Percentiles rank a stretch among this genome's conserved stretches.
phyloP scores from a whole-genome alignment of 2,888 invertebrate species.

The Phaedon cochleariae region DNA sequence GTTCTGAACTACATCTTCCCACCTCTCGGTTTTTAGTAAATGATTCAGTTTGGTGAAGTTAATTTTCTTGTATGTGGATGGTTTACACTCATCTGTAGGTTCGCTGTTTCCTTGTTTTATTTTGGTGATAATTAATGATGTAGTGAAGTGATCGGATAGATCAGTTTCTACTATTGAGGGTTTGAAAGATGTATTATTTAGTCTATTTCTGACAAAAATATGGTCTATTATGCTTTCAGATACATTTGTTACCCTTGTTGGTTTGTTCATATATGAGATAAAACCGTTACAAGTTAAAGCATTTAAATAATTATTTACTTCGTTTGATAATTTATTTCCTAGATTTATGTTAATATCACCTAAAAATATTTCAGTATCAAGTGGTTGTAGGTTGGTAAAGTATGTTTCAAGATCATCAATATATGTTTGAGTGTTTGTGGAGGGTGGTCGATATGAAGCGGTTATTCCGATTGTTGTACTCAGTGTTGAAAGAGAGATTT shows the following conservation, averaged over 20 bases:
- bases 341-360: slow-evolving; percentile 3
- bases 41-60: background rate
- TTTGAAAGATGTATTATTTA: no score
- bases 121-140: no score
- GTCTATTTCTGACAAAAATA: background rate
- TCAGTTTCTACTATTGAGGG: no score
- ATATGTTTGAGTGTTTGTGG: slow-evolving; percentile 4
- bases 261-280: background rate
- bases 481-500: background rate
- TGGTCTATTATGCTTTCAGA: background rate
- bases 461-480: background rate
- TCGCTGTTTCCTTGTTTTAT: no score
- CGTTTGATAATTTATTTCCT: background rate
- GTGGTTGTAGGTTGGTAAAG: background rate
- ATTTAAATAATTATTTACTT: background rate
- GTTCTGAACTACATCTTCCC: background rate
- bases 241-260: background rate
- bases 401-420: background rate
- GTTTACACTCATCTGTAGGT: no score
- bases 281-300: background rate
- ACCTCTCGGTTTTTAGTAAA: background rate
- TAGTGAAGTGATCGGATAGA: no score
- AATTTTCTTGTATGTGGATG: background rate
- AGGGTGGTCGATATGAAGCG: background rate
- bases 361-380: background rate